Conservation (phyloP, 35 echinoderm and acorn worm genomes). For the Ophiothrix spiculata region DNA sequence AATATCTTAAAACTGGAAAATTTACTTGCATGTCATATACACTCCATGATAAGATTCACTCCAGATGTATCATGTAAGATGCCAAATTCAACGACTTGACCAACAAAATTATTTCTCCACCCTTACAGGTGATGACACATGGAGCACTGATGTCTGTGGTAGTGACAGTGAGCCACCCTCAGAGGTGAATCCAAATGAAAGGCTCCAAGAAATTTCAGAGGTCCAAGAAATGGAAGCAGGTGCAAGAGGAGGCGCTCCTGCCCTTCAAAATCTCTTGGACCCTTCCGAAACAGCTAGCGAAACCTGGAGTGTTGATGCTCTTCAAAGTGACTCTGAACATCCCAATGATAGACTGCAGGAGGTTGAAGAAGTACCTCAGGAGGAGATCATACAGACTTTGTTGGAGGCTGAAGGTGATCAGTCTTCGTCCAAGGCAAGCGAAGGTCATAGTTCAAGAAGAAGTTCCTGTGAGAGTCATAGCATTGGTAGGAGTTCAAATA, state of each 20-base stretch:
- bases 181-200: constrained; percentile 83
- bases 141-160: constrained; percentile 93
- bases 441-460: constrained; percentile 71
- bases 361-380: constrained; percentile 65
- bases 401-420: constrained; percentile 51
- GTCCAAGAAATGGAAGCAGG: constrained; percentile 59
- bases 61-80: neutral
- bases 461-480: constrained; percentile 77
- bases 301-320: constrained; percentile 95
- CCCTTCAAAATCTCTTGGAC: constrained; percentile 33
- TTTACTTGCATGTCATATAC: too few species aligned
- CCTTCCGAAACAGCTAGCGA: constrained; percentile 81
- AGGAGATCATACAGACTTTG: constrained; percentile 34
- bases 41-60: too few species aligned
- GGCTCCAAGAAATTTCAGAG: constrained; percentile 89
- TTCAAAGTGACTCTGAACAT: constrained; percentile 80
- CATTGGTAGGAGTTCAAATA: constrained; percentile 73
- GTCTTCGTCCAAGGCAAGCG: constrained; percentile 52
- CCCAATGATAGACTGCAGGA: constrained; percentile 63
- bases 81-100: neutral
- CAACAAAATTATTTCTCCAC: neutral
- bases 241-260: constrained; percentile 22
- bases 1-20: too few species aligned
- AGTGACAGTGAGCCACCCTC: constrained; percentile 87
- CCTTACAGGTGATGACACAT: constrained; percentile 70